Evolutionary conservation across 2,888 invertebrate genomes (phyloP).

Genomic region (Fabriciana adippe): DNA sequence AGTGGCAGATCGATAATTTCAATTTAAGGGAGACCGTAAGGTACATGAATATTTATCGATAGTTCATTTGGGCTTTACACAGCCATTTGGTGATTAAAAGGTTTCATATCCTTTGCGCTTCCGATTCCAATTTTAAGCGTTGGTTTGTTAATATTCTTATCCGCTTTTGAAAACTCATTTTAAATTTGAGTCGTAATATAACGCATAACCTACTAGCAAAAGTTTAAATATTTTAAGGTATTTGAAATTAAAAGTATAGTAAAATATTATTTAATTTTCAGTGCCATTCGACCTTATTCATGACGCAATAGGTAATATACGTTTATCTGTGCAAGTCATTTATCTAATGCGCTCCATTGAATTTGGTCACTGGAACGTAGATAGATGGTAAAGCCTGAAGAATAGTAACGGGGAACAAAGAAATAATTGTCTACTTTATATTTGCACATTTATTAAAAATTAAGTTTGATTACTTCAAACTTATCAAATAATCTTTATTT

Average conservation of each 20-base stretch:
- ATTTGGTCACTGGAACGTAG: conserved; percentile 21
- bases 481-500: too few relatives aligned
- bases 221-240: too few relatives aligned
- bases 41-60: conserved; percentile 3
- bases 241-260: background rate
- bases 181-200: too few relatives aligned
- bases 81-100: conserved; percentile 2
- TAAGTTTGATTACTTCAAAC: too few relatives aligned
- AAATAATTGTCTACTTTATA: background rate
- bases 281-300: conserved; percentile 4
- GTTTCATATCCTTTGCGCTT: background rate
- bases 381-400: conserved; percentile 19
- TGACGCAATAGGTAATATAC: conserved; percentile 21
- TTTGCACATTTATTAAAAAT: background rate
- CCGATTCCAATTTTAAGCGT: background rate
- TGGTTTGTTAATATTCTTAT: background rate
- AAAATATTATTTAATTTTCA: background rate
- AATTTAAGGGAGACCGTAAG: background rate
- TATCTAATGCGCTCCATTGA: conserved; percentile 29
- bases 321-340: conserved; percentile 29
- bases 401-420: conserved; percentile 1
- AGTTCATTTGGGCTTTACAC: background rate
- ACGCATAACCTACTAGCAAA: too few relatives aligned
- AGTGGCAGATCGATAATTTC: too few relatives aligned
- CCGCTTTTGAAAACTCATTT: too few relatives aligned